Conservation (phyloP, 2,797 vertebrate genomes). For the Enteromius mattozi region DNA sequence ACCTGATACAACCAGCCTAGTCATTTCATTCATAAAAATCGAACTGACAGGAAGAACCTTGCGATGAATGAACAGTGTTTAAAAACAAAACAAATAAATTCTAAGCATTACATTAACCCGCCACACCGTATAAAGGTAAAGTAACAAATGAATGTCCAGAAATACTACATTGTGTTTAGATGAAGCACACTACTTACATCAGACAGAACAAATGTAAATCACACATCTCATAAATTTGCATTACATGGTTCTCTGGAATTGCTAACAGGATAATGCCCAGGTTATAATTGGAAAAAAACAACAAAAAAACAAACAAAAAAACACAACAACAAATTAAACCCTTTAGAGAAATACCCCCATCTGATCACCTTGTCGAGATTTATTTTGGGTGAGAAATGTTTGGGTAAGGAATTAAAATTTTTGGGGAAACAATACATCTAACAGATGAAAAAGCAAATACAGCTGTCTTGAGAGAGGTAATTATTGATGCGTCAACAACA, state of each 20-base stretch:
- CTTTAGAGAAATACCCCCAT: background rate
- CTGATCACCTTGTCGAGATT: background rate
- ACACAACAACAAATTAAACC: background rate
- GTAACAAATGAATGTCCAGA: background rate
- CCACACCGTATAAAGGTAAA: background rate
- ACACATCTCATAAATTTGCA: background rate
- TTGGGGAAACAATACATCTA: background rate
- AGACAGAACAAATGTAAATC: background rate
- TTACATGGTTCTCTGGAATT: background rate
- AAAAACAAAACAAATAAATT: background rate
- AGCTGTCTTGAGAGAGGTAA: background rate
- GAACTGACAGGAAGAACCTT: background rate
- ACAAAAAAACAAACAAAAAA: background rate
- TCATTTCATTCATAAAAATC: conserved; percentile 21
- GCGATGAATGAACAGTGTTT: too few species aligned
- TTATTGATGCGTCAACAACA: background rate
- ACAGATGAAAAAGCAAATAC: background rate
- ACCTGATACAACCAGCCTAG: conserved; percentile 8
- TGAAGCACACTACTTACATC: background rate
- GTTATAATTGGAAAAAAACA: background rate
- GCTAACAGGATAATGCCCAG: background rate
- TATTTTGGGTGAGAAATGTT: background rate
- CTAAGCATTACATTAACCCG: background rate
- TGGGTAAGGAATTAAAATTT: background rate
- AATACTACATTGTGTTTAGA: too few species aligned